Evolutionary conservation across 2,113 vertebrate species (phyloP).

Genomic region (Uropsilus gracilis): DNA sequence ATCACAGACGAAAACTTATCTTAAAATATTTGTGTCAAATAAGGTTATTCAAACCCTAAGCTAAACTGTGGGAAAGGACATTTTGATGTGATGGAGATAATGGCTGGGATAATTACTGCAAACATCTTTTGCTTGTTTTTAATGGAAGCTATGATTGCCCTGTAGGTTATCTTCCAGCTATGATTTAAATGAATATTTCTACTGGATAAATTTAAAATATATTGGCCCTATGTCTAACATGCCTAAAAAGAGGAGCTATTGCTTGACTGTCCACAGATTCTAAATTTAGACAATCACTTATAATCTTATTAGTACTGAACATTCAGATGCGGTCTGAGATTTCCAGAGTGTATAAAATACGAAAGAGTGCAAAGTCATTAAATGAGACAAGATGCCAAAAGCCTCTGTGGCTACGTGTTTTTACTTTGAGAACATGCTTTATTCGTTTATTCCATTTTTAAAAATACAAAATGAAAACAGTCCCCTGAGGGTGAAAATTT

Average conservation of each 20-base stretch:
- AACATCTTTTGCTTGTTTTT: not conserved
- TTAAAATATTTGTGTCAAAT: not conserved
- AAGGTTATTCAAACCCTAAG: not conserved
- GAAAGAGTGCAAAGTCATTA: not conserved
- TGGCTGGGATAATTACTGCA: not conserved
- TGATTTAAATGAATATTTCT: slow-evolving; percentile 15
- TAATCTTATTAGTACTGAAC: not conserved
- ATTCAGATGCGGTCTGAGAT: slow-evolving; percentile 14
- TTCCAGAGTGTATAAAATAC: slow-evolving; percentile 32
- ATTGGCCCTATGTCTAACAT: not conserved
- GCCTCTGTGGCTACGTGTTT: not conserved
- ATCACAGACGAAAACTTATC: not conserved
- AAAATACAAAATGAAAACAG: slow-evolving; percentile 54
- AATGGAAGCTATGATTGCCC: not conserved
- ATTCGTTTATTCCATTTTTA: slow-evolving; percentile 20
- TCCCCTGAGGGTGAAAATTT: slow-evolving; percentile 20
- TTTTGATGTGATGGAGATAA: not conserved
- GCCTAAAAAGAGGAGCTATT: not conserved
- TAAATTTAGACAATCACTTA: slow-evolving; percentile 22
- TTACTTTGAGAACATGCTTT: slow-evolving; percentile 12
- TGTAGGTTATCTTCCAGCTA: not conserved
- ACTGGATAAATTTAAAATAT: slow-evolving; percentile 24
- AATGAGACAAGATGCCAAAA: not conserved
- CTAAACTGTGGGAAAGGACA: not conserved
- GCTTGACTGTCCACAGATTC: not conserved